Base-by-base conservation (phyloP, 1,140 invertebrate genomes). In the Planococcus citri region DNA sequence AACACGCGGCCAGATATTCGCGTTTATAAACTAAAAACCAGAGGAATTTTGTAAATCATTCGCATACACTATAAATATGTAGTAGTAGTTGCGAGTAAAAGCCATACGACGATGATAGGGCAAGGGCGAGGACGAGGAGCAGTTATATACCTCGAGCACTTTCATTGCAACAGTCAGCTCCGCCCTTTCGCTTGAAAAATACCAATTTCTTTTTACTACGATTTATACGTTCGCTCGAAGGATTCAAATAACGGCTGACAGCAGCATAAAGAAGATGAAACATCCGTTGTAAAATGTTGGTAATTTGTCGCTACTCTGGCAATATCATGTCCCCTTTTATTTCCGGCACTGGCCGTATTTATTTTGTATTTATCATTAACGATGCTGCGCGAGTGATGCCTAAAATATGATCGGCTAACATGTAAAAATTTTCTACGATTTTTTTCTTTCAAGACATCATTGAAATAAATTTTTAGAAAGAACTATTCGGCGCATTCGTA, bases 41-140 rank as follows among this genome's bases (percentile, higher is more conserved):
- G 41, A 51, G 41, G 29, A 51, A 51, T 51, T 51, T 51, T 51
- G n/a, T 51, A 51, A 51, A 51, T 51, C 41, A 51, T 51, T 51
- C n/a, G 41, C 6, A 6, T 37, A 14, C 33, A n/a, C n/a, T n/a
- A n/a, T n/a, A n/a, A n/a, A n/a, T n/a, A n/a, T n/a, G n/a, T n/a
- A n/a, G n/a, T n/a, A n/a, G n/a, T n/a, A n/a, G n/a, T n/a, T n/a
- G n/a, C n/a, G n/a, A n/a, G n/a, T n/a, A n/a, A n/a, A n/a, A n/a
- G n/a, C n/a, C n/a, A n/a, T n/a, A n/a, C n/a, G n/a, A n/a, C n/a
- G n/a, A n/a, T n/a, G n/a, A n/a, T n/a, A 33, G 29, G 12, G 29
- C 12, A 33, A 33, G 29, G 29, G 29, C 29, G 4, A 33, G 12
- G 29, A 12, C 29, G 29, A 3, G 29, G 29, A 33, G 29, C 12